phyloP scores from a whole-genome alignment of 2,113 vertebrate genomes.

The Crotophaga sulcirostris region DNA sequence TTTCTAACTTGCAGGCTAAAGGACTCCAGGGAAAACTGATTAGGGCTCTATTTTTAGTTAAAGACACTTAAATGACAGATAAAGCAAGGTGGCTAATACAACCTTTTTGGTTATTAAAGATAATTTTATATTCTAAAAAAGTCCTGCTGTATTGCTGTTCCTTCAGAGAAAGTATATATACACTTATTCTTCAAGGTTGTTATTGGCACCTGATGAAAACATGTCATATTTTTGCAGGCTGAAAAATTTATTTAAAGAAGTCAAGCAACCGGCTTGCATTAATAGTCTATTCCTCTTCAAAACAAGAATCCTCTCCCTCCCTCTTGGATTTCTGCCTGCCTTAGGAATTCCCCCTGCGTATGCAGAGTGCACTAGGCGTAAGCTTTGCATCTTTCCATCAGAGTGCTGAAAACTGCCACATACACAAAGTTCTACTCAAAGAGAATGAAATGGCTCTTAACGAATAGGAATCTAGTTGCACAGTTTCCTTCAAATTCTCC shows the following conservation, averaged over 20 bases:
- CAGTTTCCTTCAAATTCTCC: neutral
- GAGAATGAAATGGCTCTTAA: neutral
- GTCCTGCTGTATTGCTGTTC: neutral
- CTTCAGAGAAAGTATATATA: neutral
- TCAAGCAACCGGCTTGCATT: neutral
- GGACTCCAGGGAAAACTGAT: neutral
- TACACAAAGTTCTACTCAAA: neutral
- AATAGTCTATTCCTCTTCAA: neutral
- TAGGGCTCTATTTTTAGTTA: conserved; percentile 39
- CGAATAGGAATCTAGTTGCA: neutral
- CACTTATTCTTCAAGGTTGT: neutral
- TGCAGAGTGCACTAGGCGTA: fast-evolving
- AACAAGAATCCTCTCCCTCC: neutral
- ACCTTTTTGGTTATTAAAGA: neutral
- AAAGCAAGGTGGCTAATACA: neutral
- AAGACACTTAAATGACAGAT: neutral
- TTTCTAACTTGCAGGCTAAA: conserved; percentile 2
- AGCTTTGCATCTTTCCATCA: neutral
- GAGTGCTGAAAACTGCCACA: neutral
- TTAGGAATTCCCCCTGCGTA: neutral
- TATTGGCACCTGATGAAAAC: neutral
- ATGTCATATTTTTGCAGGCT: neutral
- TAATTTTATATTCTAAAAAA: neutral
- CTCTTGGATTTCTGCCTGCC: neutral
- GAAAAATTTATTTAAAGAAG: neutral